Evolutionary conservation across 1,140 invertebrate genomes (phyloP).

Genomic region (Copidosoma floridanum): DNA sequence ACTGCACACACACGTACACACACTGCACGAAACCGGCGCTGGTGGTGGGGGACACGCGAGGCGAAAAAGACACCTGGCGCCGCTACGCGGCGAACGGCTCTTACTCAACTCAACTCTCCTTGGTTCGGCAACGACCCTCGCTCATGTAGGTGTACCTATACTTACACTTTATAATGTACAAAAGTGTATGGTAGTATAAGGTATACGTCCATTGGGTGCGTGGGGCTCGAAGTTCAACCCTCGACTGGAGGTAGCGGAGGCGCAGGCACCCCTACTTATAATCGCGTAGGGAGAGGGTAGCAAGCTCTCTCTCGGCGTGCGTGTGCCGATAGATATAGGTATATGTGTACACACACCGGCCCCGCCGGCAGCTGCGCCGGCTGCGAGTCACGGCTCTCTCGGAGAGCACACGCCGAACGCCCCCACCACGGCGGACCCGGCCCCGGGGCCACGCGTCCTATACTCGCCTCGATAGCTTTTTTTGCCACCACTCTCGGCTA

Average conservation of each 20-base stretch:
- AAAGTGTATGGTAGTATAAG: no score
- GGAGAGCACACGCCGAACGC: conserved; percentile 54
- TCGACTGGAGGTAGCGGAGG: conserved; percentile 53
- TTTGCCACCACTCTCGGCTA: conserved; percentile 20
- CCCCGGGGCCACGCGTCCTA: conserved; percentile 34
- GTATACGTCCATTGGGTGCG: no score
- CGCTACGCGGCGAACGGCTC: conserved; percentile 3
- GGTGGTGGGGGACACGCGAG: background rate
- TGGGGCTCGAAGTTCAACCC: conserved; percentile 44
- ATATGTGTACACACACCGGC: no score
- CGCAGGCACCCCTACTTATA: conserved; percentile 56
- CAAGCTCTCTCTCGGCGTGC: conserved; percentile 19
- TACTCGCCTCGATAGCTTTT: no score
- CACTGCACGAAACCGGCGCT: background rate
- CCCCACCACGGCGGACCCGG: conserved; percentile 40
- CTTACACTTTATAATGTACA: no score
- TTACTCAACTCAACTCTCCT: background rate
- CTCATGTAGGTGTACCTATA: conserved; percentile 1
- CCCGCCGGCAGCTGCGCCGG: conserved; percentile 27
- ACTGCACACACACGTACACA: background rate
- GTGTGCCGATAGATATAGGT: no score
- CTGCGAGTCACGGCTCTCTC: conserved; percentile 38
- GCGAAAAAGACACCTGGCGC: conserved; percentile 9
- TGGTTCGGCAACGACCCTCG: background rate
- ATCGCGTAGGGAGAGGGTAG: conserved; percentile 44